These are phyloP conservation scores for Chelonus insularis DNA, from an alignment of 1,140 invertebrate genomes.

Conservation along the genomic window DNA sequence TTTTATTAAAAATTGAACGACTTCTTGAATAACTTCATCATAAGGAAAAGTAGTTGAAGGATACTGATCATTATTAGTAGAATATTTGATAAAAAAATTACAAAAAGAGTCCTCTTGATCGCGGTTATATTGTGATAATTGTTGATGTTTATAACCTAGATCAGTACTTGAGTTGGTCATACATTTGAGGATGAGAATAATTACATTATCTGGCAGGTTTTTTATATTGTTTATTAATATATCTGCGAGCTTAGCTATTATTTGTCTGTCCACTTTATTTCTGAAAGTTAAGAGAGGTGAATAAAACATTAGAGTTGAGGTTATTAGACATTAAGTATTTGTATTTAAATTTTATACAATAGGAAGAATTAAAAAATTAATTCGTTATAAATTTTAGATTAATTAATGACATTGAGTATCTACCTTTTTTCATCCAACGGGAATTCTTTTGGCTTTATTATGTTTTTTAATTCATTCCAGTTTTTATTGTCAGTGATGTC, in stretches of 20 bases:
- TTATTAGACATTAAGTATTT: not conserved
- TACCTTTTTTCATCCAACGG: not conserved
- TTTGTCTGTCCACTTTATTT: constrained; percentile 26
- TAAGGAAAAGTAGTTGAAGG: too few relatives aligned
- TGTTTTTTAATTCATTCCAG: not conserved
- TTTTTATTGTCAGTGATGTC: not conserved
- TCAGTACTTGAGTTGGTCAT: constrained; percentile 46
- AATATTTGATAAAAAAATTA: too few relatives aligned
- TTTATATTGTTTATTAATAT: constrained; percentile 32
- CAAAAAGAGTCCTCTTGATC: too few relatives aligned
- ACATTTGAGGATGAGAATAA: constrained; percentile 44
- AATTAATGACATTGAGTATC: too few relatives aligned
- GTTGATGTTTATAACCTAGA: not conserved
- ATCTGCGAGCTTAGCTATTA: constrained; percentile 42
- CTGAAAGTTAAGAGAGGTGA: constrained; percentile 32
- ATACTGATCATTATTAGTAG: too few relatives aligned
- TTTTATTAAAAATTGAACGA: too few relatives aligned
- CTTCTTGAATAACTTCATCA: too few relatives aligned
- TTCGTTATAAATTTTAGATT: too few relatives aligned
- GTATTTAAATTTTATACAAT: not conserved
- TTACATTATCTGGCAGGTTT: constrained; percentile 32
- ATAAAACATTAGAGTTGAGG: not conserved
- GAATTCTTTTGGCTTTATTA: not conserved
- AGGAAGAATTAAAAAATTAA: too few relatives aligned
- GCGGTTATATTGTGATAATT: constrained; percentile 20